Base-by-base conservation (phyloP, 2,888 invertebrate genomes). In the Antheraea yamamai region DNA sequence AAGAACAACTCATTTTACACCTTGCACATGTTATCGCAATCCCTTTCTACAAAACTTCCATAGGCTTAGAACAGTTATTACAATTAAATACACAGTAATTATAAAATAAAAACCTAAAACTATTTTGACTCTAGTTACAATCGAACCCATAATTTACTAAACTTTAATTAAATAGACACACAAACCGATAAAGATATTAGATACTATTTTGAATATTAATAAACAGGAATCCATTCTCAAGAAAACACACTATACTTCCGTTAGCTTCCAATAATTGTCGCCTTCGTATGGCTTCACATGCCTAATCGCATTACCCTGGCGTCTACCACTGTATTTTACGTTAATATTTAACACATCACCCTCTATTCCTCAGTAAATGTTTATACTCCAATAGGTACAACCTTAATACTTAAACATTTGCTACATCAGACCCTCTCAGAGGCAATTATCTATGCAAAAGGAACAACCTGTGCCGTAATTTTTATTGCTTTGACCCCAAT, bases 301-400 rank as follows among this genome's bases (percentile, higher is more conserved):
- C n/a, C 39, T 78, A 78, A 78, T 77, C 75, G 74, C 73, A 76
- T 78, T 78, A 78, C 23, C 10, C 68, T 72, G 18, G 73, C 72
- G 52, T 35, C 76, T 71, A 55, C 70, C 66, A 35, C 47, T 74
- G 39, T 39, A 39, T 66, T 61, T 30, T 16, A 66, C 12, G 12
- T 61, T 61, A 61, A 23, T 61, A 61, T 61, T 61, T 61, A n/a
- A 61, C 61, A 23, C 61, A 23, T 61, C 61, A 61, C 23, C 61
- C 23, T 23, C 23, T 61, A 23, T 23, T 23, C 3, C 23, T 12
- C 12, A 61, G 61, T 61, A 61, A 61, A 61, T n/a, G 20, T n/a
- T 20, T 58, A 58, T 10, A n/a, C 20, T 47, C 47, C 0, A 47
- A 47, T 47, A 47, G 12, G 47, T 47, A 47, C 12, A 47, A 0